These are phyloP conservation scores for Nothocercus nigrocapillus DNA, from an alignment of 2,113 vertebrate species.

Conservation along the genomic window DNA sequence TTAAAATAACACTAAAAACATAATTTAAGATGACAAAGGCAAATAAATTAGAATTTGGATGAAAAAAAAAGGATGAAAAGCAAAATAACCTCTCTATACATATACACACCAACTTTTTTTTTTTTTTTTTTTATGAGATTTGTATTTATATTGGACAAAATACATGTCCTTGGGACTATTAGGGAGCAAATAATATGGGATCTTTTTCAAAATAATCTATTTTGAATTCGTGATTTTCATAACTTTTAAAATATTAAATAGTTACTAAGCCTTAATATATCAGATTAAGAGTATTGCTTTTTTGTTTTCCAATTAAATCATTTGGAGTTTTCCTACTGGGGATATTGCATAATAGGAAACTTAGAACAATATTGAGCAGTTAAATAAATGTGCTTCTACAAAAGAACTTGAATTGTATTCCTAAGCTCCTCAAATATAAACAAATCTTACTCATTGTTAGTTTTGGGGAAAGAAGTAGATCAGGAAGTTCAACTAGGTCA, in stretches of 20 bases:
- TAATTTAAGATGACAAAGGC: constrained; percentile 34
- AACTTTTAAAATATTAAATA: background rate
- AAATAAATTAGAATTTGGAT: constrained; percentile 34
- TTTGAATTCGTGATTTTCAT: constrained; percentile 26
- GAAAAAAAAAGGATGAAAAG: constrained; percentile 1
- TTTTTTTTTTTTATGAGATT: background rate
- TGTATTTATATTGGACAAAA: constrained; percentile 29
- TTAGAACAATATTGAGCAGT: background rate
- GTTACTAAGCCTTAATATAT: background rate
- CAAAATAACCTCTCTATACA: background rate
- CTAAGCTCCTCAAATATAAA: constrained; percentile 11
- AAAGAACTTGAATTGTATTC: background rate
- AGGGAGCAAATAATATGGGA: constrained; percentile 33
- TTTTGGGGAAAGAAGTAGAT: constrained; percentile 47
- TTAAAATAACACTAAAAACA: constrained; percentile 20
- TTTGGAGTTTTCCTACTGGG: background rate
- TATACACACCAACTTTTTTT: background rate
- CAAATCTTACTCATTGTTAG: background rate
- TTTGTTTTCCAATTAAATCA: background rate
- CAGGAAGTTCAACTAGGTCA: constrained; percentile 49
- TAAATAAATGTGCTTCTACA: background rate
- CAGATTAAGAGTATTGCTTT: background rate
- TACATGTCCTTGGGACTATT: background rate
- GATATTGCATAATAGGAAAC: background rate
- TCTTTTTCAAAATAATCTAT: constrained; percentile 14